Base-by-base conservation (phyloP, 2,113 vertebrate species). In the Epinephelus cyanopodus region DNA sequence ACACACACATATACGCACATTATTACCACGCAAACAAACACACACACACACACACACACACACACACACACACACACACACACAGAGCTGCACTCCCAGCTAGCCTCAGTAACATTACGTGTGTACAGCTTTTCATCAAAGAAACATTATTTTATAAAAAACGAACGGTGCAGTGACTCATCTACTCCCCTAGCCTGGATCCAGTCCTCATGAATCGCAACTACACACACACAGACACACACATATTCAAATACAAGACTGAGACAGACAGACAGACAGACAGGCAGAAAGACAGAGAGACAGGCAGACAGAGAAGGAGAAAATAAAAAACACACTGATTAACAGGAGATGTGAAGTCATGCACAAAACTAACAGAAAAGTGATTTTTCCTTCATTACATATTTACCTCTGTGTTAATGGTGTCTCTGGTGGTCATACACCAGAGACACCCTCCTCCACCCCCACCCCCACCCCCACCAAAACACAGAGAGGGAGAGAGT, bases 361-460 rank as follows among this genome's bases (percentile, higher is more conserved):
- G 93, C 92, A 93, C 84, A 91, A 93, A 94, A 92, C 88, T 82
- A 89, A 89, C 81, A 91, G 89, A 87, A 93, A 95, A 95, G 90
- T 91, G 86, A 90, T 90, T 95, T 91, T 94, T 84, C 58, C 87
- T 86, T 95, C 94, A 95, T 95, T 93, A 95, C 89, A 93, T 93
- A 95, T 95, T 95, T 94, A 95, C 93, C 87, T 83, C 65, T 68
- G 89, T 94, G 91, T 95, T 95, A 95, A 95, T 95, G 93, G 90
- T 53, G 71, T 92, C 91, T 92, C 90, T 68, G 63, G 90, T 92
- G 93, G 90, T 87, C 81, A 61, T 79, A 73, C 65, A 68, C 68
- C 71, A 45, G 42, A 45, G 42, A 45, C 42, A 12, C 70, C 62
- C 37, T 21, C 9, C 33, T 53, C 3, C 54, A 3, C 25, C 25